phyloP scores from a whole-genome alignment of 1,140 invertebrate species.

The Euwallacea similis region DNA sequence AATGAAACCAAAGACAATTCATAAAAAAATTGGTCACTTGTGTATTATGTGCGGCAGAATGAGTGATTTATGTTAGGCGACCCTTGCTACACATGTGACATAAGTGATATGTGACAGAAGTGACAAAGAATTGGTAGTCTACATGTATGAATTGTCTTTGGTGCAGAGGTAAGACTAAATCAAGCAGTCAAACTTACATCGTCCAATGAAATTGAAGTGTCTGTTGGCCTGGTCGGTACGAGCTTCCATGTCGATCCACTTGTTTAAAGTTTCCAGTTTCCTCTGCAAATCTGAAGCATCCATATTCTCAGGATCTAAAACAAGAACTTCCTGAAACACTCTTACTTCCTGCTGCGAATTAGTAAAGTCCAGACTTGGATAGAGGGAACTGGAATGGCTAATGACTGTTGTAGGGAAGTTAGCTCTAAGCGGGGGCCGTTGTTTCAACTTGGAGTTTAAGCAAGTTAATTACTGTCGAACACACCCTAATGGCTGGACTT shows the following conservation, averaged over 20 bases:
- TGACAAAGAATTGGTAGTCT: no score
- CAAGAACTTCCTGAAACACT: no score
- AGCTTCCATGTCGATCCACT: slow-evolving; percentile 82
- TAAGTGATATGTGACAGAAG: no score
- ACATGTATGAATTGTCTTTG: no score
- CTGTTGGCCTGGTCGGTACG: slow-evolving; percentile 63
- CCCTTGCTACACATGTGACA: not conserved
- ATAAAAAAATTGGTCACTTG: no score
- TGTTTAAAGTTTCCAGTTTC: slow-evolving; percentile 90
- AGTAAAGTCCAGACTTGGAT: no score
- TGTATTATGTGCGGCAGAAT: not conserved
- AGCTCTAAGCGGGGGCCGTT: not conserved
- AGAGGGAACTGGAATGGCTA: no score
- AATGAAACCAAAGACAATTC: no score
- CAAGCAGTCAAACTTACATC: slow-evolving; percentile 62
- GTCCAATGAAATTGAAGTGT: slow-evolving; percentile 67
- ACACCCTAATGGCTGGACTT: slow-evolving; percentile 5
- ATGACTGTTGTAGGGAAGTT: no score
- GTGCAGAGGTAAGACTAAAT: not conserved
- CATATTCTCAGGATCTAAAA: slow-evolving; percentile 83
- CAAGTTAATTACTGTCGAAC: slow-evolving; percentile 15
- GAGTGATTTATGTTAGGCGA: no score
- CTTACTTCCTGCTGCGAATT: no score
- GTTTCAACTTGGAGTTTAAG: not conserved
- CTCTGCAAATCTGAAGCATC: slow-evolving; percentile 88